Conservation (phyloP, 2,797 vertebrate species). For the Nannoperca australis region DNA sequence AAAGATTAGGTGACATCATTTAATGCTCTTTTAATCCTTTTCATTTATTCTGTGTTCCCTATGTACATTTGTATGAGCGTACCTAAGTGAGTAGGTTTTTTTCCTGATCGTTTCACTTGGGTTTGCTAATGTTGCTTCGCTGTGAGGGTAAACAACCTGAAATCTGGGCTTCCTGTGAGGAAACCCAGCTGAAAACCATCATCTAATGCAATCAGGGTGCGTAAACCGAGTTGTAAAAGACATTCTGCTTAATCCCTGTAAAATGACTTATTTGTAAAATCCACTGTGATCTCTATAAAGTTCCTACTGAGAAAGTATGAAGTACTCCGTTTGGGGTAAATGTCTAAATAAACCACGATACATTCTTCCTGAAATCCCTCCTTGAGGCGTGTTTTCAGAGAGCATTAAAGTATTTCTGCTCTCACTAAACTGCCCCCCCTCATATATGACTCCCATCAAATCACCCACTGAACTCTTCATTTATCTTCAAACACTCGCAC, state of each 20-base stretch:
- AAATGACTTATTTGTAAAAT: background rate
- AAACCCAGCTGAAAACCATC: slow-evolving; percentile 37
- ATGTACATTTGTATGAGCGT: background rate
- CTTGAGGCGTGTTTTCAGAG: slow-evolving; percentile 19
- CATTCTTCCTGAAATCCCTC: slow-evolving; percentile 27
- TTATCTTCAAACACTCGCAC: slow-evolving; percentile 35
- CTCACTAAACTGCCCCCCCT: slow-evolving; percentile 2
- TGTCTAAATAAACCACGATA: background rate
- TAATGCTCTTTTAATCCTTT: background rate
- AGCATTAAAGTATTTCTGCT: slow-evolving; percentile 20
- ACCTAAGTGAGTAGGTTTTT: background rate
- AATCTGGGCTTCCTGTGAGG: slow-evolving; percentile 18
- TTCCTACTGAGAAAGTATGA: slow-evolving; percentile 1
- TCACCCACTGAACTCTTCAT: slow-evolving; percentile 37
- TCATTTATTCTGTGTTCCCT: background rate
- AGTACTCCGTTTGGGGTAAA: background rate
- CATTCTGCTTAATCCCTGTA: background rate
- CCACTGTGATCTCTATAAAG: background rate
- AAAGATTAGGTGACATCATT: background rate
- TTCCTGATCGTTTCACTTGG: slow-evolving; percentile 8
- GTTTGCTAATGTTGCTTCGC: slow-evolving; percentile 27
- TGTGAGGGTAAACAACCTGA: slow-evolving; percentile 37
- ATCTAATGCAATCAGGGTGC: slow-evolving; percentile 22
- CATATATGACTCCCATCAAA: slow-evolving; percentile 23
- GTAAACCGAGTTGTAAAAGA: slow-evolving; percentile 23